These are phyloP conservation scores for Pontoporia blainvillei DNA, from an alignment of 2,113 vertebrate species.

Conservation along the genomic window DNA sequence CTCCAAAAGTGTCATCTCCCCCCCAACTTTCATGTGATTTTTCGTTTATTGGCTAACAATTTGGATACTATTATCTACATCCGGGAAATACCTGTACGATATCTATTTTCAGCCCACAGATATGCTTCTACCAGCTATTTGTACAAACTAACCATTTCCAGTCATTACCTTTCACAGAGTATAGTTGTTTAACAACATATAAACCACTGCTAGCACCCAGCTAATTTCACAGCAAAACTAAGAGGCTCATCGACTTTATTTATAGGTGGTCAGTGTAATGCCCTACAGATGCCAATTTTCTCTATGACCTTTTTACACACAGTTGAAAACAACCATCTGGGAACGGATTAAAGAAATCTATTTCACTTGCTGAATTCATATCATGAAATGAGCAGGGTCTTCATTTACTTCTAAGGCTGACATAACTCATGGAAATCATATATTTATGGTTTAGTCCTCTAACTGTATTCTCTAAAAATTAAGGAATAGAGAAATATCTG, in stretches of 20 bases:
- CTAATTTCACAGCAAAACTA: not conserved
- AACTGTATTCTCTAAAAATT: not conserved
- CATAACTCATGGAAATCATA: not conserved
- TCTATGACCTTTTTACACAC: not conserved
- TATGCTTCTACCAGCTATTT: slow-evolving; percentile 53
- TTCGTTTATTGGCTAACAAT: slow-evolving; percentile 12
- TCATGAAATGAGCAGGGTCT: not conserved
- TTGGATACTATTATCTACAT: slow-evolving; percentile 48
- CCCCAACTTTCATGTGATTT: not conserved
- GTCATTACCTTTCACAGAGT: slow-evolving; percentile 46
- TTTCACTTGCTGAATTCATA: not conserved
- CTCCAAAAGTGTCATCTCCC: not conserved
- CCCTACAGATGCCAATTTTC: not conserved
- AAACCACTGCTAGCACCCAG: not conserved
- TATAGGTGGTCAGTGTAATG: not conserved
- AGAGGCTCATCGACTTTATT: not conserved
- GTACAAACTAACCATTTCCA: slow-evolving; percentile 35
- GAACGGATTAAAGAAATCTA: not conserved
- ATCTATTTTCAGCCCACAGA: slow-evolving; percentile 63
- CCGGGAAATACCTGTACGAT: slow-evolving; percentile 71
- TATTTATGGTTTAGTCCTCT: not conserved
- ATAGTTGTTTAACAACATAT: not conserved
- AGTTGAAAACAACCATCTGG: not conserved
- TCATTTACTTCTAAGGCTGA: not conserved
- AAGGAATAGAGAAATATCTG: not conserved